Conservation (phyloP, 2,888 invertebrate genomes). For the Corbicula japonica region DNA sequence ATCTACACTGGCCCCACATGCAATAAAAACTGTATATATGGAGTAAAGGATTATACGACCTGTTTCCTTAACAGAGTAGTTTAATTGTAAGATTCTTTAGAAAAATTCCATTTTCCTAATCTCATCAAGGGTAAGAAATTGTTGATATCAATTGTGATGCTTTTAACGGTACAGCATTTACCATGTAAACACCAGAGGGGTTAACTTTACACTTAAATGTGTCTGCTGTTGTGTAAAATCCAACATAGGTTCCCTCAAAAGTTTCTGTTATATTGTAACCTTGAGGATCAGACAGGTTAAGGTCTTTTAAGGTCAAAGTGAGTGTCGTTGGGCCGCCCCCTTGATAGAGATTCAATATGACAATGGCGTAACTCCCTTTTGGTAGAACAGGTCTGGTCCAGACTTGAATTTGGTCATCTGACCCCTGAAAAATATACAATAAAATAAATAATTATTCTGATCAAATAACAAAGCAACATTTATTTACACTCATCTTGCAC, state of each 20-base stretch:
- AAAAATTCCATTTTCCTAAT: no score
- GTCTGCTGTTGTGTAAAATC: conserved; percentile 65
- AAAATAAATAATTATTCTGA: not conserved
- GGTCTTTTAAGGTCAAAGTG: conserved; percentile 47
- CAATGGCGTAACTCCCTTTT: conserved; percentile 77
- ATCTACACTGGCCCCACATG: no score
- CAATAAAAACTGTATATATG: no score
- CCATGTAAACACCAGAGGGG: conserved; percentile 69
- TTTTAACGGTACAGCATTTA: conserved; percentile 58
- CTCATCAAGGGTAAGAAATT: no score
- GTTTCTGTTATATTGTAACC: conserved; percentile 79
- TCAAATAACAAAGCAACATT: not conserved
- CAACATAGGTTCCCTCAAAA: conserved; percentile 73
- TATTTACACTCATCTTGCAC: no score
- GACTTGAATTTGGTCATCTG: conserved; percentile 89
- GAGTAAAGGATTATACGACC: no score
- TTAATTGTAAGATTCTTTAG: no score
- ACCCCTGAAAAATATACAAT: conserved; percentile 33
- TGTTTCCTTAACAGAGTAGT: no score
- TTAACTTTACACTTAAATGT: conserved; percentile 60
- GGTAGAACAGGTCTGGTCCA: conserved; percentile 91
- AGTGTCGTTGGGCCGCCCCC: conserved; percentile 72
- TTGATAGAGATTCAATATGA: conserved; percentile 70
- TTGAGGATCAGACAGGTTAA: conserved; percentile 65
- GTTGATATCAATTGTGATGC: no score